Conservation (phyloP, 1,140 invertebrate species). For the Dysdera silvatica region DNA sequence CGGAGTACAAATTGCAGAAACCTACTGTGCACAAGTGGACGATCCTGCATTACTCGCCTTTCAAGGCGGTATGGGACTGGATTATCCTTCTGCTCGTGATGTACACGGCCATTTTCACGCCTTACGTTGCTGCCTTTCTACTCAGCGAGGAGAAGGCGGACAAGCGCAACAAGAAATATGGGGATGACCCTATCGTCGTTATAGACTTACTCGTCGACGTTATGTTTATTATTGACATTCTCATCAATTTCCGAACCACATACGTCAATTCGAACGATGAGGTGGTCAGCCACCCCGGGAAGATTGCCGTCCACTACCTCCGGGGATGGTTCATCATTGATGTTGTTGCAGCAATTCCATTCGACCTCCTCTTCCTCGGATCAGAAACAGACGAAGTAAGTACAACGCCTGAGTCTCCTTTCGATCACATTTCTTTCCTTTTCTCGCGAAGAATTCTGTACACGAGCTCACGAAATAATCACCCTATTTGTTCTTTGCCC, state of each 20-base stretch:
- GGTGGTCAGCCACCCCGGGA: conserved; percentile 91
- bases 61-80: conserved; percentile 99
- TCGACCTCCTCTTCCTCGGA: conserved; percentile 90
- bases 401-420: not conserved
- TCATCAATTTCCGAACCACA: conserved; percentile 98
- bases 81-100: conserved; percentile 93
- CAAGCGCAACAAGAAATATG: conserved; percentile 54
- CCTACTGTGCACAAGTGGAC: conserved; percentile 75
- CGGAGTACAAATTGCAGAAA: conserved; percentile 77
- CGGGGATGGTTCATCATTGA: conserved; percentile 99
- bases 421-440: not conserved
- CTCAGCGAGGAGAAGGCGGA: conserved; percentile 74
- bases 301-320: conserved; percentile 96
- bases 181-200: conserved; percentile 77
- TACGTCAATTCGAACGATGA: conserved; percentile 98
- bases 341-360: conserved; percentile 95
- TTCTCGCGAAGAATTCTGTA: too few relatives aligned
- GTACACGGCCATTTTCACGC: conserved; percentile 98
- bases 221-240: conserved; percentile 96
- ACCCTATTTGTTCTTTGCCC: too few relatives aligned
- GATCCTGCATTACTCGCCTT: conserved; percentile 96
- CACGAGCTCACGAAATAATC: too few relatives aligned
- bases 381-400: conserved; percentile 94
- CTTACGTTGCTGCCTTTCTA: conserved; percentile 95
- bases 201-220: conserved; percentile 94